phyloP scores from a whole-genome alignment of 2,797 vertebrate species.

The Apodemus agrarius region DNA sequence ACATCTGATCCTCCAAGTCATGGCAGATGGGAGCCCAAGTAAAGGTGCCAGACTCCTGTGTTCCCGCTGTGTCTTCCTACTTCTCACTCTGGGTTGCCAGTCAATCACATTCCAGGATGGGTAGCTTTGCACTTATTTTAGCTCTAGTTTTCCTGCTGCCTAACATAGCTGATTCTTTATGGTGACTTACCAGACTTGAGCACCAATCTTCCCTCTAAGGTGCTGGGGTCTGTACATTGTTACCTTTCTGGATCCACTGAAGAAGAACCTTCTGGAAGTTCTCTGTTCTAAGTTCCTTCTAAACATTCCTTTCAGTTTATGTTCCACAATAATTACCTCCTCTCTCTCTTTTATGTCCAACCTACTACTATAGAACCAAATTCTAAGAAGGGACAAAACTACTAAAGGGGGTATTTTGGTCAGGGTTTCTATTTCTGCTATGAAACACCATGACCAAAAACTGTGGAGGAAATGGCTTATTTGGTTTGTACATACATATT shows the following conservation, averaged over 20 bases:
- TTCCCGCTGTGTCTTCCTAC: slow-evolving; percentile 3
- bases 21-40: slow-evolving; percentile 67
- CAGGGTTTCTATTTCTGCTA: not conserved
- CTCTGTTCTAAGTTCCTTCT: not conserved
- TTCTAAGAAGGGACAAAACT: not conserved
- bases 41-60: slow-evolving; percentile 70
- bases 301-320: not conserved
- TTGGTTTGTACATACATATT: not conserved
- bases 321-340: not conserved
- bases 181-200: not conserved
- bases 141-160: slow-evolving; percentile 24
- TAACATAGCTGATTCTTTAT: slow-evolving; percentile 33
- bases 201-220: not conserved
- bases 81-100: slow-evolving; percentile 41
- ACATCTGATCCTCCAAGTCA: slow-evolving; percentile 60
- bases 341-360: not conserved
- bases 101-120: slow-evolving; percentile 17
- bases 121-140: slow-evolving; percentile 52
- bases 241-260: not conserved
- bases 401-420: not conserved
- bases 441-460: not conserved
- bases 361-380: not conserved
- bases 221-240: not conserved
- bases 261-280: not conserved
- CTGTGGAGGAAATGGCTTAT: not conserved